Percentiles rank a stretch among this genome's conserved stretches.
These are phyloP conservation scores for Zaprionus lachaisei DNA, from an alignment of 1,140 invertebrate genomes.

Conservation along the genomic window DNA sequence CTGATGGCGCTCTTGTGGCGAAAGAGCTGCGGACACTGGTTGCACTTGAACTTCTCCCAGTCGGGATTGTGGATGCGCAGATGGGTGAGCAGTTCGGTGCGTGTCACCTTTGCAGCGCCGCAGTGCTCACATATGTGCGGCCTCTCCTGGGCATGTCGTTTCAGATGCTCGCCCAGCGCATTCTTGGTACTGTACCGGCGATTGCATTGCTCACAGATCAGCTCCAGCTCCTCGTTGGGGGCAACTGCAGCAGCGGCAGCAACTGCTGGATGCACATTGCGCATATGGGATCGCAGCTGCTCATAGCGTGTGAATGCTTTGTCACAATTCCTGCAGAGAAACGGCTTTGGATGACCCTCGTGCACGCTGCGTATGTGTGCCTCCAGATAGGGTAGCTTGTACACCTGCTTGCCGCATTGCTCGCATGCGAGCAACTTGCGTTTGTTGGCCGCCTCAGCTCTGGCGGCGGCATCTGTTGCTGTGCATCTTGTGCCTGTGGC, in stretches of 20 bases:
- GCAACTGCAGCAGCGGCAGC: conserved; percentile 2
- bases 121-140: conserved; percentile 73
- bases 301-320: conserved; percentile 77
- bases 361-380: conserved; percentile 77
- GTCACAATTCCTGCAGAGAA: conserved; percentile 64
- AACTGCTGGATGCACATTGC: conserved; percentile 57
- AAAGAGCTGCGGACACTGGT: conserved; percentile 74
- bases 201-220: conserved; percentile 67
- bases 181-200: conserved; percentile 74
- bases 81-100: conserved; percentile 73
- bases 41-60: conserved; percentile 77
- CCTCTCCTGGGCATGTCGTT: conserved; percentile 71
- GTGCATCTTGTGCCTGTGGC: background rate
- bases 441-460: conserved; percentile 15
- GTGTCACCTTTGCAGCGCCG: conserved; percentile 74
- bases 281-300: conserved; percentile 68
- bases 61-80: conserved; percentile 75
- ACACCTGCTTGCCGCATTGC: conserved; percentile 75
- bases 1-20: conserved; percentile 77
- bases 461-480: background rate
- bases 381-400: conserved; percentile 75
- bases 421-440: conserved; percentile 57
- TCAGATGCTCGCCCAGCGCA: conserved; percentile 68
- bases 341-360: conserved; percentile 72
- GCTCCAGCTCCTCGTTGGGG: conserved; percentile 41